These are phyloP conservation scores for Ormyrus thymus DNA, from an alignment of 2,888 invertebrate species.

Conservation along the genomic window DNA sequence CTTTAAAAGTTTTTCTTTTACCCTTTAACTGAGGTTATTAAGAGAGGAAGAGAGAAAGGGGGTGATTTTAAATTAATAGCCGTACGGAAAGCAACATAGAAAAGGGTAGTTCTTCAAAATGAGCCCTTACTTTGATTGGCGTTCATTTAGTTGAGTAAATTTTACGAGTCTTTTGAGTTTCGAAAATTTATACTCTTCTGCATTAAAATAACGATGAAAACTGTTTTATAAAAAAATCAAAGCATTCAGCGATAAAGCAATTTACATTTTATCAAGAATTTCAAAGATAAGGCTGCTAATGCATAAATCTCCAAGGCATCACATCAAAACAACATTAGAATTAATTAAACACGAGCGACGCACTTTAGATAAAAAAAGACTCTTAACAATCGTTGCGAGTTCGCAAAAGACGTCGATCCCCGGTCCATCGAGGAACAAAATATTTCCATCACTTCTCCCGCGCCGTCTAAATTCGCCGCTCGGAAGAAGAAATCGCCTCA, in stretches of 20 bases:
- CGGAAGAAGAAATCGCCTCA: no score
- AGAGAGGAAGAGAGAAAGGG: constrained; percentile 13
- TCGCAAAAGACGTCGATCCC: no score
- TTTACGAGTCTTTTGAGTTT: not conserved
- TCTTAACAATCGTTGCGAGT: no score
- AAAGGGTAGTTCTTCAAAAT: constrained; percentile 17
- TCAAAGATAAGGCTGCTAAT: not conserved
- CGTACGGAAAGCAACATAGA: constrained; percentile 1
- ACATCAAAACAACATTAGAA: not conserved
- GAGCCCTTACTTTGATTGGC: constrained; percentile 34
- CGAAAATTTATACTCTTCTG: not conserved
- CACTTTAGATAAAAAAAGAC: no score
- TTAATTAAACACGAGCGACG: not conserved
- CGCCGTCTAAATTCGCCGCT: no score
- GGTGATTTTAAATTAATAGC: constrained; percentile 22
- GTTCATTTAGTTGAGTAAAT: constrained; percentile 34
- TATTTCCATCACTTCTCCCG: no score
- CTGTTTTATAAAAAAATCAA: not conserved
- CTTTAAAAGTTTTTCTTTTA: constrained; percentile 28
- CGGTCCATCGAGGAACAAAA: no score
- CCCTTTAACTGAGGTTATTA: not conserved
- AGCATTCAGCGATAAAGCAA: not conserved
- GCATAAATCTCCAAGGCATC: not conserved
- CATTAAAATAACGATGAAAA: not conserved
- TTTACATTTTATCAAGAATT: not conserved